phyloP scores from a whole-genome alignment of 2,113 vertebrate genomes.

The Melanerpes aurifrons region DNA sequence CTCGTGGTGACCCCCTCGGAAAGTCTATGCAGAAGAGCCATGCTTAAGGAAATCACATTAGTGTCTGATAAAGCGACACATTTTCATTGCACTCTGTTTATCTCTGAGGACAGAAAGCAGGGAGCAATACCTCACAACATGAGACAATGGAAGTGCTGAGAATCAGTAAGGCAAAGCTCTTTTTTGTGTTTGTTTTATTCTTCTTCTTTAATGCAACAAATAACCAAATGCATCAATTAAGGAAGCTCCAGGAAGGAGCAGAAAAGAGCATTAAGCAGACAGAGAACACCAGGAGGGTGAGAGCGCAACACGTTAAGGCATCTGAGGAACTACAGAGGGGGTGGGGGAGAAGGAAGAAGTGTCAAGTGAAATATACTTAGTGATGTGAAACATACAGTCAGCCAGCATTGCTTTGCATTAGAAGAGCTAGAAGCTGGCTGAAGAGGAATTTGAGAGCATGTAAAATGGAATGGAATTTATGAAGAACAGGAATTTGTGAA shows the following conservation, averaged over 20 bases:
- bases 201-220: slow-evolving; percentile 20
- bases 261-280: slow-evolving; percentile 55
- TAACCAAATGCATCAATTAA: slow-evolving; percentile 37
- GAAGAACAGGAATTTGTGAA: slow-evolving; percentile 47
- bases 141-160: slow-evolving; percentile 1
- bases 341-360: slow-evolving; percentile 13
- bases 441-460: slow-evolving; percentile 55
- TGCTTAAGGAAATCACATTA: background rate
- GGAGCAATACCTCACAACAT: background rate
- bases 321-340: slow-evolving; percentile 8
- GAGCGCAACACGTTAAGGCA: slow-evolving; percentile 40
- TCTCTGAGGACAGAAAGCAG: background rate
- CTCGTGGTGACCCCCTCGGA: slow-evolving; percentile 4
- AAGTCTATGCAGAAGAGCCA: slow-evolving; percentile 23
- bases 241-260: slow-evolving; percentile 40
- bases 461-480: slow-evolving; percentile 51
- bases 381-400: slow-evolving; percentile 55
- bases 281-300: slow-evolving; percentile 45
- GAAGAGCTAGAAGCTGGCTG: slow-evolving; percentile 21
- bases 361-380: slow-evolving; percentile 65
- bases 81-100: slow-evolving; percentile 23
- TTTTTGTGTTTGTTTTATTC: background rate
- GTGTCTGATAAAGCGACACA: background rate
- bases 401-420: slow-evolving; percentile 38
- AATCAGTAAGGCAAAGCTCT: background rate